Conservation (phyloP, 2,113 vertebrate genomes). For the Heterochromis multidens region DNA sequence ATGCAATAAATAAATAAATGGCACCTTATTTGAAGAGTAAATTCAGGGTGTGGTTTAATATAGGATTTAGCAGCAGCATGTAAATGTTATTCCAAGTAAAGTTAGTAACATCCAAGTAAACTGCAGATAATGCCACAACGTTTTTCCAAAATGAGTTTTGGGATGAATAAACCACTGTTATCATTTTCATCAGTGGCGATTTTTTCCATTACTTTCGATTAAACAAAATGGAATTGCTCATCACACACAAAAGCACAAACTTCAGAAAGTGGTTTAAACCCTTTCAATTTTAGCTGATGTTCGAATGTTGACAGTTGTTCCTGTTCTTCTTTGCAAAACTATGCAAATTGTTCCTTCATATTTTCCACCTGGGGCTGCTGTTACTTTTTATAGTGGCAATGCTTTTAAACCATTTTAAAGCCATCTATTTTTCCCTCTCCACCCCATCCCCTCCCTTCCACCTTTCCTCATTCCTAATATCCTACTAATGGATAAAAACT, state of each 20-base stretch:
- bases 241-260: neutral
- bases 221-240: neutral
- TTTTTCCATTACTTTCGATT: neutral
- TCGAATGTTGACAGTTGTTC: neutral
- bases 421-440: conserved; percentile 29
- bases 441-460: conserved; percentile 34
- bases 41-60: neutral
- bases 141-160: neutral
- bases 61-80: too few species aligned
- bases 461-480: conserved; percentile 61
- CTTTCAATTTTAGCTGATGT: neutral
- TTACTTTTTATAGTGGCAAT: conserved; percentile 56
- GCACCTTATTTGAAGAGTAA: neutral
- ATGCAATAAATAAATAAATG: neutral
- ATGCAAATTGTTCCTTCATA: conserved; percentile 21
- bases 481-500: conserved; percentile 76
- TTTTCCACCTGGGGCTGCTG: conserved; percentile 8
- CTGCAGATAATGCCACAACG: neutral
- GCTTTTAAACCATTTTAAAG: conserved; percentile 65
- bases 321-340: conserved; percentile 11
- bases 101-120: neutral
- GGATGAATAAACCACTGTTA: neutral
- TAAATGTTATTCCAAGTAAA: neutral
- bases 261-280: neutral
- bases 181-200: neutral